A percentile compares a stretch with the other conserved stretches of the same genome.
These are phyloP conservation scores for Lottia gigantea DNA, from an alignment of 2,888 invertebrate species.

Conservation along the genomic window DNA sequence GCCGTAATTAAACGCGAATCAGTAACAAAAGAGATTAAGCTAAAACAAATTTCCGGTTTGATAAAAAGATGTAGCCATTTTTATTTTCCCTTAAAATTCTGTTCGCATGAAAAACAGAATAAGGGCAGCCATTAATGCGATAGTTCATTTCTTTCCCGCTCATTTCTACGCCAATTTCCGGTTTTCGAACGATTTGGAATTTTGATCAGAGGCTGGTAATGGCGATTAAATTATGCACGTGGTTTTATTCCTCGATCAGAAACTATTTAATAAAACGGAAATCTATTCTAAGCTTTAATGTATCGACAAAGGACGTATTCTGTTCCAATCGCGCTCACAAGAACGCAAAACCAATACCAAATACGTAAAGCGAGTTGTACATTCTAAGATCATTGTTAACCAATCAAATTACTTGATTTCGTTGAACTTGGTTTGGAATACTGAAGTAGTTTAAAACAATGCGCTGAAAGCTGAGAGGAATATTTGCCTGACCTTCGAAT, in stretches of 20 bases:
- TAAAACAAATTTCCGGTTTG: no score
- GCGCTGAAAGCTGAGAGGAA: not conserved
- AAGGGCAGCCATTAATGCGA: no score
- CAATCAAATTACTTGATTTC: not conserved
- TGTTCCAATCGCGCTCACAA: not conserved
- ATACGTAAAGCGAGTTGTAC: not conserved
- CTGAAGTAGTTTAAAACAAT: not conserved
- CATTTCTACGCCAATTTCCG: constrained; percentile 3
- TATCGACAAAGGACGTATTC: not conserved
- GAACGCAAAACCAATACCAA: not conserved
- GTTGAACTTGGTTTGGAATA: constrained; percentile 2
- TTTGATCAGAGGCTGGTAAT: not conserved
- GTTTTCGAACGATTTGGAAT: not conserved
- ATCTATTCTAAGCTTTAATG: not conserved
- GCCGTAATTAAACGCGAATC: no score
- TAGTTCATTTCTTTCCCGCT: no score
- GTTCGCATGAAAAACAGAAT: no score
- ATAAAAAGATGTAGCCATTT: no score
- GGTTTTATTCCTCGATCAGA: not conserved
- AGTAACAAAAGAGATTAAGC: no score
- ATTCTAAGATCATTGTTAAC: not conserved
- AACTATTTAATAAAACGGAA: constrained; percentile 6
- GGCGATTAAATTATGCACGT: constrained; percentile 1
- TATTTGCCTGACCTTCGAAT: not conserved
- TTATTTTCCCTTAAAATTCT: no score